Base-by-base conservation (phyloP, 53 echinoderm and acorn worm genomes). In the Crossaster papposus region DNA sequence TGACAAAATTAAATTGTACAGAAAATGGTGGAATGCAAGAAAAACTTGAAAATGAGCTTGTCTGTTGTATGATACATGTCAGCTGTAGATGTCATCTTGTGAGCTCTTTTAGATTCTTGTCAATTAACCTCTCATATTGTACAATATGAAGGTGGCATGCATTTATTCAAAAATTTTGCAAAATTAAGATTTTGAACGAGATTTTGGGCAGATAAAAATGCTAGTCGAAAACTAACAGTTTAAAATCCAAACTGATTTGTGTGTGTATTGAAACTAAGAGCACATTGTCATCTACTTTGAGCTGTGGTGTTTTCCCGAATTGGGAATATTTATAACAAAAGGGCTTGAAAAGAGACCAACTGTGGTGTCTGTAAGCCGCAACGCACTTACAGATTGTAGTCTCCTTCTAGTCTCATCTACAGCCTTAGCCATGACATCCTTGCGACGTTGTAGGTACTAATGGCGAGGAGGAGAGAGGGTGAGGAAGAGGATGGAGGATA, bases 371-470 rank as follows among this genome's bases (percentile, higher is more conserved):
- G 0, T 18, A n/a, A 65, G 36, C n/a, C n/a, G n/a, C n/a, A 87
- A 36, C 89, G 15, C 15, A 90, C 93, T 94, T 94, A 96, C 96
- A 77, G 91, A 89, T 89, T 94, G 90, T 68, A 96, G 89, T 78
- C 94, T 89, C 74, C 93, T 89, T 70, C 94, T 94, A 62, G 96
- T 96, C 79, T 96, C 94, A 64, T 96, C 96, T 82, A 96, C 94
- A 72, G 96, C 96, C 81, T 73, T 91, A 44, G 96, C 96, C 89
- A 94, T 93, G 76, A 93, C 94, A 51, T 96, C 91, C 88, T 96
- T 94, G 81, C 96, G 91, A 68, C 94, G 86, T 89, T 91, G 89
- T 29, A 96, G 94, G 81, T 91, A 92, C 96, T 96, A 85, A 91
- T 75, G 80, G 30, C 37, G 77, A 85, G 72, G 70, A 73, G 85